Percentiles rank a stretch among this genome's conserved stretches.
Evolutionary conservation across 2,888 invertebrate genomes (phyloP).

Genomic region (Hydriomena furcata): DNA sequence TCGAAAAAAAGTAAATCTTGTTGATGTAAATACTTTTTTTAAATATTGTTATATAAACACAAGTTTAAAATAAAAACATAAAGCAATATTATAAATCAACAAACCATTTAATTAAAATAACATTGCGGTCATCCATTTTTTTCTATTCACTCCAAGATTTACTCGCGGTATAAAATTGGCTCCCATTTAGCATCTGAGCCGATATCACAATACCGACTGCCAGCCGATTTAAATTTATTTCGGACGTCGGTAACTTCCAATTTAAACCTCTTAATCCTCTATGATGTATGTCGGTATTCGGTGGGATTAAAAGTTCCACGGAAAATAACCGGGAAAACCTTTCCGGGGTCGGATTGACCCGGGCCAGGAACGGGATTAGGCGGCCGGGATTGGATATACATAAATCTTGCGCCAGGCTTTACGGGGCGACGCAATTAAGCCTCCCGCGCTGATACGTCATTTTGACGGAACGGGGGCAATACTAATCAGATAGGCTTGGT

Average conservation of each 20-base stretch:
- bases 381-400: slow-evolving; percentile 82
- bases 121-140: slow-evolving; percentile 43
- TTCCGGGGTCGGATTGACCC: slow-evolving; percentile 83
- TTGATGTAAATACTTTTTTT: neutral
- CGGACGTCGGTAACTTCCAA: slow-evolving; percentile 84
- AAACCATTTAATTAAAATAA: slow-evolving; percentile 30
- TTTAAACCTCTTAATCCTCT: slow-evolving; percentile 84
- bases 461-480: slow-evolving; percentile 61
- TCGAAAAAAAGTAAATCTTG: neutral
- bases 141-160: slow-evolving; percentile 65
- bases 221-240: slow-evolving; percentile 83
- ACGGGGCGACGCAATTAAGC: slow-evolving; percentile 77
- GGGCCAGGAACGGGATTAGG: slow-evolving; percentile 78
- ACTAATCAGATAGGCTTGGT: slow-evolving; percentile 56
- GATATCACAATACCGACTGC: slow-evolving; percentile 82
- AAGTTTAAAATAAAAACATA: neutral
- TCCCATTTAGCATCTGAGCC: slow-evolving; percentile 77
- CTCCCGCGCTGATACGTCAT: slow-evolving; percentile 76
- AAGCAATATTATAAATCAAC: neutral
- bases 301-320: slow-evolving; percentile 83
- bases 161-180: slow-evolving; percentile 74
- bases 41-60: neutral
- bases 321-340: slow-evolving; percentile 84
- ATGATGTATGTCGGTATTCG: slow-evolving; percentile 84
- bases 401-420: slow-evolving; percentile 80